Evolutionary conservation across 2,888 invertebrate genomes (phyloP).

Genomic region (Agriopis aurantiaria): DNA sequence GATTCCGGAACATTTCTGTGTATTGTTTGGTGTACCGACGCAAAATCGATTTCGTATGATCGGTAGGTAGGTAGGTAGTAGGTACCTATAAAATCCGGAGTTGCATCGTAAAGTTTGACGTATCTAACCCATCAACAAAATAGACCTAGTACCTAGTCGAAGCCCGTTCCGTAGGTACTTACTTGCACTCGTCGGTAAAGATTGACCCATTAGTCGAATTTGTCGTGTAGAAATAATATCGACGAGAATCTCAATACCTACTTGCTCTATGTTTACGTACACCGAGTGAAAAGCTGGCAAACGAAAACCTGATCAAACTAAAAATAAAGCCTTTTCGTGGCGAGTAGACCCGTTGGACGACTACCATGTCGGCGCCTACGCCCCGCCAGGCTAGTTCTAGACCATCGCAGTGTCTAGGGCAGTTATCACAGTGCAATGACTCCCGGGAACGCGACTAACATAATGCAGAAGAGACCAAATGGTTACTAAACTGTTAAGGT

Average conservation of each 20-base stretch:
- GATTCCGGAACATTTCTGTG: too few species aligned
- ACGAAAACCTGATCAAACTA: constrained; percentile 30
- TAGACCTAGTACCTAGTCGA: constrained; percentile 1
- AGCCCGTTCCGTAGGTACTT: too few species aligned
- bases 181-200: too few species aligned
- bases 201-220: too few species aligned
- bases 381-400: constrained; percentile 25
- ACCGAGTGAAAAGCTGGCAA: constrained; percentile 16
- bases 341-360: constrained; percentile 40
- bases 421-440: constrained; percentile 52
- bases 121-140: background rate
- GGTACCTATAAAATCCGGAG: too few species aligned
- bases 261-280: background rate
- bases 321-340: constrained; percentile 37
- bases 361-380: constrained; percentile 33
- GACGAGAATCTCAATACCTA: too few species aligned
- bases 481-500: constrained; percentile 20
- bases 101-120: too few species aligned
- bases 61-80: too few species aligned
- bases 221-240: too few species aligned
- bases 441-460: constrained; percentile 48
- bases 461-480: background rate
- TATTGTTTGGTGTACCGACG: too few species aligned
- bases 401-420: constrained; percentile 32
- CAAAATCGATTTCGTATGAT: too few species aligned